Evolutionary conservation across 1,140 invertebrate genomes (phyloP), one percentile per base, ranked within the genome.

Genomic region (Rhopalosiphum padi): DNA sequence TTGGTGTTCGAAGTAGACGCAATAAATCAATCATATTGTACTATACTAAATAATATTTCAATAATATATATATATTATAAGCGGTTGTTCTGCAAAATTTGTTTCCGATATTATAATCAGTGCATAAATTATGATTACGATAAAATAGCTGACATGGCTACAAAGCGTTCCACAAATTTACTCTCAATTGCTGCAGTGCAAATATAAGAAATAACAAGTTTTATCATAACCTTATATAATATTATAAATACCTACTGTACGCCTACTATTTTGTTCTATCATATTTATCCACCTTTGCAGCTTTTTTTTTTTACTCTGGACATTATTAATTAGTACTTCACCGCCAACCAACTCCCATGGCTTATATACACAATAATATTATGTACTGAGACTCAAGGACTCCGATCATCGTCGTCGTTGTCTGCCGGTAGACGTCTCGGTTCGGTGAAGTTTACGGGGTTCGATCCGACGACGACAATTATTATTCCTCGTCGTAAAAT

Each of bases 271-370:
- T 18, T 9, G 15, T n/a, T 1, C 11, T 11, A 18, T n/a, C n/a
- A 2, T 18, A n/a, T 77, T n/a, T 18, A n/a, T 77, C n/a, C 60
- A n/a, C 15, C n/a, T 77, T 4, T 68, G 15, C 30, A 18, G 30
- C 11, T 4, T 77, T 25, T 60, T 77, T 77, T 77, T 35, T 11
- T 18, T 35, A n/a, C 15, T 18, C n/a, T 18, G n/a, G 30, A n/a
- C n/a, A n/a, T 77, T n/a, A 77, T 77, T 77, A 77, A 77, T 77
- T 68, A n/a, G 60, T n/a, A 68, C 60, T n/a, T 60, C 55, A 15
- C 30, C 30, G 11, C 11, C 30, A n/a, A 15, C 15, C 60, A 77
- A 77, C 60, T n/a, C 60, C n/a, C 11, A 6, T 6, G n/a, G 60
- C n/a, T 77, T 77, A 35, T 77, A n/a, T 5, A 35, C 30, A 77